Percentiles rank a stretch among this genome's conserved stretches.
Conservation (phyloP, 2,113 vertebrate species). For the Zapus hudsonius region DNA sequence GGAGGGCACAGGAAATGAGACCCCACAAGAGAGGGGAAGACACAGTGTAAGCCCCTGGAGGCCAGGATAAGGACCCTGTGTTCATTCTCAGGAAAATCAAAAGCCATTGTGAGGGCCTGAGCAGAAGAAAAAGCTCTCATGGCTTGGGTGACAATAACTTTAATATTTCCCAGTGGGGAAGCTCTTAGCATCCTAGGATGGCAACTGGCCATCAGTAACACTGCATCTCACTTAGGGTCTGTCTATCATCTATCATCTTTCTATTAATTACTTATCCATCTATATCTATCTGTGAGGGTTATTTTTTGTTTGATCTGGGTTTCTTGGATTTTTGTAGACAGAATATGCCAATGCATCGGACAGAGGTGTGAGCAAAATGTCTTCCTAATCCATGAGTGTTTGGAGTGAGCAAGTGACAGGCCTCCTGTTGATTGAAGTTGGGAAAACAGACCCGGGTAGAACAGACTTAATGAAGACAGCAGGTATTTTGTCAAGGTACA, state of each 20-base stretch:
- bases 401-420: background rate
- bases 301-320: too few species aligned
- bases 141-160: background rate
- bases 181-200: background rate
- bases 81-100: slow-evolving; percentile 4
- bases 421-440: background rate
- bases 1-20: background rate
- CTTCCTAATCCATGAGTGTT: background rate
- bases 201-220: background rate
- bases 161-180: background rate
- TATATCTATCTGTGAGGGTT: too few species aligned
- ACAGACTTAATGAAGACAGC: background rate
- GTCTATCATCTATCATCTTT: too few species aligned
- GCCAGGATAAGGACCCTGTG: background rate
- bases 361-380: background rate
- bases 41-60: background rate
- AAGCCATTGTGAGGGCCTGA: background rate
- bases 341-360: background rate
- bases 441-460: background rate
- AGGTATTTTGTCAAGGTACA: background rate
- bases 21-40: background rate
- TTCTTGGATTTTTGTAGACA: background rate
- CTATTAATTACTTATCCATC: too few species aligned
- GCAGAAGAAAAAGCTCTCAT: background rate
- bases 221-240: background rate